Base-by-base conservation (phyloP, 1,140 invertebrate genomes). In the Liolophura sinensis region DNA sequence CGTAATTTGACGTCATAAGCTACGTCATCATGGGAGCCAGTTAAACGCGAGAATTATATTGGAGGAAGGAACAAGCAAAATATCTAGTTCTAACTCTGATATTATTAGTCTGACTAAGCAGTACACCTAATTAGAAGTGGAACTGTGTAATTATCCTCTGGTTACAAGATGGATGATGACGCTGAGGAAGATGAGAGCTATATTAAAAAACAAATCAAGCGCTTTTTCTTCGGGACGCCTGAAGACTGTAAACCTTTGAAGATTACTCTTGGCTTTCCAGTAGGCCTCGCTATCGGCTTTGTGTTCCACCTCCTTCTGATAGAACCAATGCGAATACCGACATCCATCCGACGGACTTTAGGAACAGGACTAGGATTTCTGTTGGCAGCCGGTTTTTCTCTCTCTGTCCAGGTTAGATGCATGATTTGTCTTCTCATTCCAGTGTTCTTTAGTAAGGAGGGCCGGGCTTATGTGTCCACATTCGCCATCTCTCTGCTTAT, bases 401-500 rank as follows among this genome's bases (percentile, higher is more conserved):
- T 75, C 25, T 79, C 77, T 18, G 68, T 73, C 1, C 61, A 71
- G 56, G 62, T 73, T 31, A 67, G 79, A 12, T 81, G 79, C 62
- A 67, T 78, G 48, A 64, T 72, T 40, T 60, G 60, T 7, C 72
- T 81, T 12, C 65, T 81, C 3, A 48, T 81, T 20, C 79, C 78
- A 0, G 71, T 65, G 0, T 78, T 80, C 55, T 76, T 77, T 51
- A 73, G 77, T 1, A 78, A 74, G 61, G 69, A 69, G 0, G 79
- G 79, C 4, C 67, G 79, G 0, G 72, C 75, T 5, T 77, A 77
- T 65, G 64, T 81, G 6, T 62, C 68, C 1, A 73, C 77, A 1
- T 73, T 80, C 62, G 77, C 77, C 15, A 63, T 81, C 16, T 64
- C 69, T 15, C 75, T 68, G 58, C 64, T 81, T 0, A 64, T 81